A percentile compares a stretch with the other conserved stretches of the same genome.
Conservation (phyloP, 2,113 vertebrate genomes). For the Myotis brandtii region DNA sequence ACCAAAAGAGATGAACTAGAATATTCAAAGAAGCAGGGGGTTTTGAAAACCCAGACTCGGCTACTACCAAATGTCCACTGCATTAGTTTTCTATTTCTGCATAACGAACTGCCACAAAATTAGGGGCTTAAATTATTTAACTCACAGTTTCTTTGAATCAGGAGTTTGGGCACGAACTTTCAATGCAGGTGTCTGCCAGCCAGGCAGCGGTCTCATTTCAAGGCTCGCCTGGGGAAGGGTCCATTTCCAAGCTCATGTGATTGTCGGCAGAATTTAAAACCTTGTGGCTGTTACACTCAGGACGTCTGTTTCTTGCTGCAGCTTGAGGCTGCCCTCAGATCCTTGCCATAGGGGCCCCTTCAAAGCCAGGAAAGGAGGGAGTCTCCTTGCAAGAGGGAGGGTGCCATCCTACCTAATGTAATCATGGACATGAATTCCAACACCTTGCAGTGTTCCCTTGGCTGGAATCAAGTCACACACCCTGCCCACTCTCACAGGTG, state of each 20-base stretch:
- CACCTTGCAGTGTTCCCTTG: not conserved
- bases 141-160: not conserved
- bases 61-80: accelerated
- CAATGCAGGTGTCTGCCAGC: not conserved
- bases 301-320: not conserved
- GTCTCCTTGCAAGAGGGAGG: not conserved
- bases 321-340: not conserved
- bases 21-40: not conserved
- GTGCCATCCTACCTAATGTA: not conserved
- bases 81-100: no score
- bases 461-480: not conserved
- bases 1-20: not conserved
- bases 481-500: not conserved
- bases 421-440: not conserved
- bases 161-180: not conserved
- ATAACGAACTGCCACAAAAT: not conserved
- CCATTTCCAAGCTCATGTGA: not conserved
- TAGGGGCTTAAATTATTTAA: not conserved
- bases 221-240: not conserved
- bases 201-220: not conserved
- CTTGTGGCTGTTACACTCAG: no score
- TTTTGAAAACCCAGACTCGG: not conserved
- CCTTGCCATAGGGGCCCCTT: not conserved
- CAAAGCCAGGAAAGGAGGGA: not conserved
- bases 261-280: not conserved